Conservation (phyloP, 2,888 invertebrate genomes). For the Nomada ferruginata region DNA sequence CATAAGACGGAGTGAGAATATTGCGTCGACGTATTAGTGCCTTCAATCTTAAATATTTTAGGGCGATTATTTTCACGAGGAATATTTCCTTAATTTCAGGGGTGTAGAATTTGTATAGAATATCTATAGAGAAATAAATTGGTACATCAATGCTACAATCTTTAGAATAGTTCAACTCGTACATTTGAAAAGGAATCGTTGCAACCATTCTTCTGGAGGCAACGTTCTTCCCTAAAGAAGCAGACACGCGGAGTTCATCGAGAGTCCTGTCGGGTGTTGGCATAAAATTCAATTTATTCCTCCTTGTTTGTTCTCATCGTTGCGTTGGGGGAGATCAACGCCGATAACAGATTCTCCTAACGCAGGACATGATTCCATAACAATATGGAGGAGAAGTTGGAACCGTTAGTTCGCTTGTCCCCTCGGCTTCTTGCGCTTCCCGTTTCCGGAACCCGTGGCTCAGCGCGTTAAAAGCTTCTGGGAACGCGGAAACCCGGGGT, state of each 20-base stretch:
- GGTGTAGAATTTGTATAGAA: too few relatives aligned
- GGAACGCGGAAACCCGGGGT: slow-evolving; percentile 45
- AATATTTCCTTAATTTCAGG: too few relatives aligned
- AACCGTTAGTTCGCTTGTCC: slow-evolving; percentile 57
- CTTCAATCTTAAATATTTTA: too few relatives aligned
- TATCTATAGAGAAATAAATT: too few relatives aligned
- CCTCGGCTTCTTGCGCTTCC: slow-evolving; percentile 56
- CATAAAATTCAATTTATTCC: slow-evolving; percentile 67
- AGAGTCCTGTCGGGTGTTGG: slow-evolving; percentile 29
- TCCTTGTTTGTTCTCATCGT: slow-evolving; percentile 63
- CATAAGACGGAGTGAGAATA: too few relatives aligned
- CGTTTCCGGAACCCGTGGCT: slow-evolving; percentile 54
- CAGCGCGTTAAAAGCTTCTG: slow-evolving; percentile 44
- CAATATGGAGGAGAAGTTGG: slow-evolving; percentile 57
- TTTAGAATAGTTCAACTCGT: too few relatives aligned
- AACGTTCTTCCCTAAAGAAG: slow-evolving; percentile 12
- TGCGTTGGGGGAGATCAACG: slow-evolving; percentile 59
- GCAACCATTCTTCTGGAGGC: too few relatives aligned
- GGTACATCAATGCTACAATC: too few relatives aligned
- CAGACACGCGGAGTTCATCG: slow-evolving; percentile 14
- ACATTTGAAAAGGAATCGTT: too few relatives aligned
- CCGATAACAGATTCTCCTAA: slow-evolving; percentile 60
- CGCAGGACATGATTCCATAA: slow-evolving; percentile 56
- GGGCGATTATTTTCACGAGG: too few relatives aligned
- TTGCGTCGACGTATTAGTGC: too few relatives aligned